A percentile compares a stretch with the other conserved stretches of the same genome.
Conservation (phyloP, 2,888 invertebrate genomes). For the Leucophenga montana region DNA sequence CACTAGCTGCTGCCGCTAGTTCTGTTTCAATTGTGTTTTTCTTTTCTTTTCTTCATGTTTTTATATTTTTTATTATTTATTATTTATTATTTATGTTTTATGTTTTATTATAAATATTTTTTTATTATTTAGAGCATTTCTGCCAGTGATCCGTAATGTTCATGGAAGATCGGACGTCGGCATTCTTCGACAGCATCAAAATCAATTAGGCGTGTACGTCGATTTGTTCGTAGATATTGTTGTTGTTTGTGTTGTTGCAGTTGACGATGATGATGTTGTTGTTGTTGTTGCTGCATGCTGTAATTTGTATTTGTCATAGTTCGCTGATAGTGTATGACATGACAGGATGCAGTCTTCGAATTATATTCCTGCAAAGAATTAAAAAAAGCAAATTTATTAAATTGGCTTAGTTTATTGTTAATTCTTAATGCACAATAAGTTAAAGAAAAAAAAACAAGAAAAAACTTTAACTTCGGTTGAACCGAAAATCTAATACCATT, state of each 20-base stretch:
- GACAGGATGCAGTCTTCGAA: constrained; percentile 73
- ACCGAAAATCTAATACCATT: no score
- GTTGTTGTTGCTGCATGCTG: constrained; percentile 41
- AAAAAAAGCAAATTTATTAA: no score
- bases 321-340: constrained; percentile 70
- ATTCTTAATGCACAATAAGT: no score
- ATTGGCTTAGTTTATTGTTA: no score
- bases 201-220: constrained; percentile 52
- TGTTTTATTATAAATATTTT: neutral
- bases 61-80: neutral
- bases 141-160: constrained; percentile 64
- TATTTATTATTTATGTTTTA: neutral
- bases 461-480: no score
- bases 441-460: neutral
- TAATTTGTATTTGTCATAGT: constrained; percentile 50
- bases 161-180: constrained; percentile 68
- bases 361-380: constrained; percentile 68
- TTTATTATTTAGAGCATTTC: constrained; percentile 56
- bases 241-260: constrained; percentile 37
- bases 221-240: constrained; percentile 16
- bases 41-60: neutral
- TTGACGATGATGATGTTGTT: constrained; percentile 33
- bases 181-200: constrained; percentile 68
- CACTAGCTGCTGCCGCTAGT: no score
- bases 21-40: neutral